Evolutionary conservation across 64 coral and sea anemone genomes (phyloP).

Genomic region (Pocillopora damicornis): DNA sequence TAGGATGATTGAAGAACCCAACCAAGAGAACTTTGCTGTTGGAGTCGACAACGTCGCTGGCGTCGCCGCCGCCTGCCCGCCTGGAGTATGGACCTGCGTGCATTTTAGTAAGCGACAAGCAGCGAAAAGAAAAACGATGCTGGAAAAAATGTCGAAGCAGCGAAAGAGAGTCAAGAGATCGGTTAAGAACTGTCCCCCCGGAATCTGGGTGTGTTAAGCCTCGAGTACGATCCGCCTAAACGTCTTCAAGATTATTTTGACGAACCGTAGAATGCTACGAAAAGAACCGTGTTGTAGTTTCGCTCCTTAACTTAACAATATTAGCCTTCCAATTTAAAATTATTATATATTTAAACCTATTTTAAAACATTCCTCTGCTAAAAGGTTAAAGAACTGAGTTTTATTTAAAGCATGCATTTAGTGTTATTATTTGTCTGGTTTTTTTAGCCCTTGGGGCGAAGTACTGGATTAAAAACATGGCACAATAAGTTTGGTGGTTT

Average conservation of each 20-base stretch:
- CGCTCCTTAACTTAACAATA: conserved; percentile 24
- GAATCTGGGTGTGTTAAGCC: conserved; percentile 2
- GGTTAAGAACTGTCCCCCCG: background rate
- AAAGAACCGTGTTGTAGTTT: background rate
- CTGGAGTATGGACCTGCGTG: conserved; percentile 1
- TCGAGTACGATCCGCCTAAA: background rate
- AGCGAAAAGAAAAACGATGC: background rate
- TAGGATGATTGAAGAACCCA: background rate
- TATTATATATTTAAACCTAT: conserved; percentile 36
- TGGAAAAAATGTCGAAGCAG: background rate
- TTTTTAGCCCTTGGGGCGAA: conserved; percentile 5
- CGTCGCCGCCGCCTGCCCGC: background rate
- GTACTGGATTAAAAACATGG: background rate
- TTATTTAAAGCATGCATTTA: conserved; percentile 23
- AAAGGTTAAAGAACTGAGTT: conserved; percentile 16
- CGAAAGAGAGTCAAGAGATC: background rate
- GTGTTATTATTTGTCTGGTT: conserved; percentile 12
- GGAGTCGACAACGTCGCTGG: background rate
- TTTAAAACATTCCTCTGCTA: background rate
- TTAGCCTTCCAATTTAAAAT: background rate
- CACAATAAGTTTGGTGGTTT: background rate
- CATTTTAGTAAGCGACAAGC: background rate
- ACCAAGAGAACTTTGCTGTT: background rate
- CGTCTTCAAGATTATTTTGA: conserved; percentile 12
- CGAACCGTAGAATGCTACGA: background rate